Base-by-base conservation (phyloP, 2,888 invertebrate genomes). In the Pemphredon lugubris region DNA sequence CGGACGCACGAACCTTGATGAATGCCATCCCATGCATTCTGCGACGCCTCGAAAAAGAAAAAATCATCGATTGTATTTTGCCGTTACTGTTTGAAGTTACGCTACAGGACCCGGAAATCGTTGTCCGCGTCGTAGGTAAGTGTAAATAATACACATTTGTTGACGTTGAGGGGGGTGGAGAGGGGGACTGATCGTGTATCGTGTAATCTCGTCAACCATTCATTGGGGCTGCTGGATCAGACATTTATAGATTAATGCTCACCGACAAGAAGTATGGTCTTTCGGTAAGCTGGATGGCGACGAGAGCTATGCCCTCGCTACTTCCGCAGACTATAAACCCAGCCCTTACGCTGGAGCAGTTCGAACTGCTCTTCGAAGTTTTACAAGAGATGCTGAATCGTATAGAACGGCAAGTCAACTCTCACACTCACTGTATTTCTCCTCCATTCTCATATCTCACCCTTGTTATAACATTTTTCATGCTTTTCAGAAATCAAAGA, bases 321-420 rank as follows among this genome's bases (percentile, higher is more conserved):
- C 94, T 97, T 64, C 98, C 98, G 16, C 97, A 97, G 88, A 96
- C 97, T 0, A 95, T 98, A 65, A 98, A 97, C 90, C 96, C 97
- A 11, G 93, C 94, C 40, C 91, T 97, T 72, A 95, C 94, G 88
- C 91, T 96, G 84, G 96, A 96, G 77, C 95, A 96, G 90, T 96
- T 96, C 87, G 94, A 93, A 61, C 92, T 93, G 78, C 92, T 97
- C 26, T 92, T 96, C 73, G 95, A 95, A 89, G 95, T 97, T 47
- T 92, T 98, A 65, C 96, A 97, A 87, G 97, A 97, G 83, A 97
- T 98, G 98, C 91, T 98, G 84, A 95, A 95, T 84, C 95, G 94
- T 86, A 96, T 97, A 75, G 96, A 97, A 89, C 91, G 91, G 92
- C 91, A 82, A 83, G 64, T 34, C 26, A 13, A 64, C n/a, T n/a